Conservation (phyloP, 1,140 invertebrate species). For the Meloidogyne floridensis region DNA sequence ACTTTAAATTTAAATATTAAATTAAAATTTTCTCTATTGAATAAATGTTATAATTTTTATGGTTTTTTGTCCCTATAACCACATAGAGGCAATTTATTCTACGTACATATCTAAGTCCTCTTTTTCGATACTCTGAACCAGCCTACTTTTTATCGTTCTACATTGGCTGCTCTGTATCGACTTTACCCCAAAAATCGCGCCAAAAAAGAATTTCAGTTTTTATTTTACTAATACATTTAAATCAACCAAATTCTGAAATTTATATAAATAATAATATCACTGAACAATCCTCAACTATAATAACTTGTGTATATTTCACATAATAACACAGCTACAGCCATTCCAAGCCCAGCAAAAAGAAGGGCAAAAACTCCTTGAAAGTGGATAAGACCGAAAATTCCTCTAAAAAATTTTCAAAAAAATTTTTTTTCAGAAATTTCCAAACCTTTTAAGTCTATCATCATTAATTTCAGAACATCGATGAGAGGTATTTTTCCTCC, state of each 20-base stretch:
- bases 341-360: background rate
- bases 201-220: too few species aligned
- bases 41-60: too few species aligned
- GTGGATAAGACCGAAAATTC: background rate
- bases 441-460: background rate
- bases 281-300: background rate
- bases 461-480: background rate
- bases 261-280: background rate
- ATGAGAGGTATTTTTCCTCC: background rate
- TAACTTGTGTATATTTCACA: background rate
- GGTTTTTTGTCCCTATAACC: too few species aligned
- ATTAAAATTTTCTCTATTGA: too few species aligned
- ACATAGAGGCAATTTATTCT: too few species aligned
- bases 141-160: too few species aligned
- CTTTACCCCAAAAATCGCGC: too few species aligned
- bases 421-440: background rate
- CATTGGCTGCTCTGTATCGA: too few species aligned
- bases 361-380: background rate
- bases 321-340: background rate
- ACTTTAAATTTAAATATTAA: too few species aligned
- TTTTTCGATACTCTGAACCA: too few species aligned
- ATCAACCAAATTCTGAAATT: background rate
- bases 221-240: too few species aligned
- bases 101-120: too few species aligned
- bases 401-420: background rate